Percentiles rank a stretch among this genome's conserved stretches.
Evolutionary conservation across 2,113 vertebrate species (phyloP).

Genomic region (Columbina picui): DNA sequence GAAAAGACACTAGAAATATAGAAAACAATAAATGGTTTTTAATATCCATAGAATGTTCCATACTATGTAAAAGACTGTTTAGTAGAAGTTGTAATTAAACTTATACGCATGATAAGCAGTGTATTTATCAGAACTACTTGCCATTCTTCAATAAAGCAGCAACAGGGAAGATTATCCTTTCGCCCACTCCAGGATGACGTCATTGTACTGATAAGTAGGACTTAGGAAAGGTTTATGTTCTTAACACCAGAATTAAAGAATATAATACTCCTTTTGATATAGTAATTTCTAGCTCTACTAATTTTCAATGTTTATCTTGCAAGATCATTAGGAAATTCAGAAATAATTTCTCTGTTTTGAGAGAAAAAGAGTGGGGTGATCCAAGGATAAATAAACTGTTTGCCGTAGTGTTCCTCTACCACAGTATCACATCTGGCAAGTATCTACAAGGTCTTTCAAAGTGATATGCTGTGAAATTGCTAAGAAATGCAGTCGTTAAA

Average conservation of each 20-base stretch:
- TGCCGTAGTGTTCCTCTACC: conserved; percentile 17
- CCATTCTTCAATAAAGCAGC: background rate
- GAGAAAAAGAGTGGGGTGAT: conserved; percentile 21
- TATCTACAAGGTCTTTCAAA: conserved; percentile 5
- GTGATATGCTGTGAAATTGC: conserved; percentile 40
- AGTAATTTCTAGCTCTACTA: conserved; percentile 29
- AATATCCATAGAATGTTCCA: background rate
- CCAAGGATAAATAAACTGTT: conserved; percentile 58
- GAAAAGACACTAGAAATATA: background rate
- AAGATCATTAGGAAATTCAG: conserved; percentile 52
- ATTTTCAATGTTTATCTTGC: conserved; percentile 46
- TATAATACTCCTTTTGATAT: conserved; percentile 50
- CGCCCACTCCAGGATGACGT: conserved; percentile 39
- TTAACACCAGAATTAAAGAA: conserved; percentile 57
- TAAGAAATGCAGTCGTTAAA: conserved; percentile 24
- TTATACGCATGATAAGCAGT: background rate
- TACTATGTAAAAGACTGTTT: background rate
- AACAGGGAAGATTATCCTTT: conserved; percentile 57
- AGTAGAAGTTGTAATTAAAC: background rate
- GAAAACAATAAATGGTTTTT: background rate
- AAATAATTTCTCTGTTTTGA: conserved; percentile 33
- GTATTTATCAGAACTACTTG: conserved; percentile 36
- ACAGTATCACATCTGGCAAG: conserved; percentile 60
- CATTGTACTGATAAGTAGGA: conserved; percentile 50
- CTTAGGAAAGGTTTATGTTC: conserved; percentile 62